phyloP scores from a whole-genome alignment of 2,797 vertebrate genomes.

The Sebastiscus albofasciatus region DNA sequence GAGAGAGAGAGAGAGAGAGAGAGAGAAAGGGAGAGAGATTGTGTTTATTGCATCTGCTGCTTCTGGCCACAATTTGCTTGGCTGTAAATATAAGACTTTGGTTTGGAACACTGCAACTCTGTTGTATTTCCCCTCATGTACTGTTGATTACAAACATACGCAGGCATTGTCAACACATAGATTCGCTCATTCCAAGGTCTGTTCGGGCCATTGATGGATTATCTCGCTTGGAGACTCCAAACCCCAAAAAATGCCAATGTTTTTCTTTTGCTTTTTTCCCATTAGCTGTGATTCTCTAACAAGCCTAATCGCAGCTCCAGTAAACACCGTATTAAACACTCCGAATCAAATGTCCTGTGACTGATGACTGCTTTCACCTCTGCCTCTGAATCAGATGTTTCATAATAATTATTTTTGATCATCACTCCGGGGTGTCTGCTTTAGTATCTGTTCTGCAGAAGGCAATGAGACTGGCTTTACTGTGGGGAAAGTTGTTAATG shows the following conservation, averaged over 20 bases:
- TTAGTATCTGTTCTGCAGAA: slow-evolving; percentile 22
- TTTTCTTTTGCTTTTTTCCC: slow-evolving; percentile 53
- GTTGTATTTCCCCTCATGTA: slow-evolving; percentile 75
- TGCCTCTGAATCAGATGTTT: slow-evolving; percentile 46
- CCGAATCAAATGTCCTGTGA: slow-evolving; percentile 49
- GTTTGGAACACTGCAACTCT: slow-evolving; percentile 65
- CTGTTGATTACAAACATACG: slow-evolving; percentile 78
- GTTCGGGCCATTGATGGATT: slow-evolving; percentile 72
- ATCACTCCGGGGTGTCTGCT: slow-evolving; percentile 31
- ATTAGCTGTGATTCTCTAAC: slow-evolving; percentile 54
- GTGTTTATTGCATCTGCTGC: slow-evolving; percentile 80
- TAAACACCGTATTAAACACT: slow-evolving; percentile 47
- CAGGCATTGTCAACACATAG: slow-evolving; percentile 73
- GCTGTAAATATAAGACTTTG: slow-evolving; percentile 75
- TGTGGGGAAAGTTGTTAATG: background rate
- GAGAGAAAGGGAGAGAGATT: slow-evolving; percentile 29
- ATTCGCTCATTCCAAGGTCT: slow-evolving; percentile 69
- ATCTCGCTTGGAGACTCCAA: slow-evolving; percentile 62
- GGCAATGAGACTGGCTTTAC: slow-evolving; percentile 3
- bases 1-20: slow-evolving; percentile 20
- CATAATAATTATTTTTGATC: slow-evolving; percentile 46
- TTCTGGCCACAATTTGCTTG: slow-evolving; percentile 79
- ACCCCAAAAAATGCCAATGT: slow-evolving; percentile 64
- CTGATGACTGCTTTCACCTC: slow-evolving; percentile 43
- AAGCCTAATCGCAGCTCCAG: slow-evolving; percentile 39